Percentiles rank a stretch among this genome's conserved stretches.
Conservation (phyloP, 2,797 vertebrate species). For the Xyrichtys novacula region DNA sequence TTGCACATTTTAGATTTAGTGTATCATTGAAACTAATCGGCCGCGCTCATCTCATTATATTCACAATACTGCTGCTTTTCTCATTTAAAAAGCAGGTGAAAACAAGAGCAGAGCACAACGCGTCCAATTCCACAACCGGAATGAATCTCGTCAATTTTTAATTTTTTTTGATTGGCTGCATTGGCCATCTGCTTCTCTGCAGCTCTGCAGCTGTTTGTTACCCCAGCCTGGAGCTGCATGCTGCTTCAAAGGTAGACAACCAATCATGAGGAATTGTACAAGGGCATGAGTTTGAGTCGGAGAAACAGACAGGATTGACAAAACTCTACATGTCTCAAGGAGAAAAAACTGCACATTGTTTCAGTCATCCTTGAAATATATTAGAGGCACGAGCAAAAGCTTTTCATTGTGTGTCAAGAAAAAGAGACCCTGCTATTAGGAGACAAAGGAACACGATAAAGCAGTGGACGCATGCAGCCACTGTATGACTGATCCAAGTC, state of each 20-base stretch:
- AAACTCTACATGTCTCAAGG: constrained; percentile 23
- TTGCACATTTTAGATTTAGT: not conserved
- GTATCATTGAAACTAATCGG: not conserved
- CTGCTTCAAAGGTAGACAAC: constrained; percentile 34
- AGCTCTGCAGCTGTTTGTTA: constrained; percentile 49
- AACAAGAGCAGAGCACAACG: too few relatives aligned
- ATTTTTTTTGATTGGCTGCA: constrained; percentile 14
- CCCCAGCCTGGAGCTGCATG: constrained; percentile 33
- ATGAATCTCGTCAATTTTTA: not conserved
- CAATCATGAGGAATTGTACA: constrained; percentile 38
- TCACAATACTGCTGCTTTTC: not conserved
- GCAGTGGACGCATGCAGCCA: constrained; percentile 31
- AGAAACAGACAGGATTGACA: constrained; percentile 20
- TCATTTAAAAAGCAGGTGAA: not conserved
- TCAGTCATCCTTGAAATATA: constrained; percentile 35
- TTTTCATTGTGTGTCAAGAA: constrained; percentile 32
- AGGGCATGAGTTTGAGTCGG: constrained; percentile 30
- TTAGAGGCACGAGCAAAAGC: constrained; percentile 5
- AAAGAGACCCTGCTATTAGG: constrained; percentile 18
- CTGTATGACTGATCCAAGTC: constrained; percentile 76
- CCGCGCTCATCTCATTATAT: not conserved
- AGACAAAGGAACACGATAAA: constrained; percentile 51
- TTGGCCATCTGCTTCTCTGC: constrained; percentile 25
- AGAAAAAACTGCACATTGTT: constrained; percentile 21
- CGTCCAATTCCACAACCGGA: too few relatives aligned